Evolutionary conservation across 2,888 invertebrate species (phyloP).

Genomic region (Trissoscelio sp.): DNA sequence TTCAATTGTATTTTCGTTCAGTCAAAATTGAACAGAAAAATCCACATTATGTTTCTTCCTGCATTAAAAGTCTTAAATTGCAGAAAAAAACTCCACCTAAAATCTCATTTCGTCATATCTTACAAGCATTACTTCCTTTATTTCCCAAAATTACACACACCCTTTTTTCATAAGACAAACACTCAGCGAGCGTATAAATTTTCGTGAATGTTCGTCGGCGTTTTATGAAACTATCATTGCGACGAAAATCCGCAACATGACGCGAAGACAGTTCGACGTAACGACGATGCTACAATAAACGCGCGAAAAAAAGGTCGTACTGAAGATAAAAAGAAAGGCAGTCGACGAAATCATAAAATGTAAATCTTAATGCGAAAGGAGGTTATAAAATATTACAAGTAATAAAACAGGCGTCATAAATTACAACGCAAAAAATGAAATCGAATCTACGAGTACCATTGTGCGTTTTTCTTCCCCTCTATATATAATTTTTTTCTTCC

Average conservation of each 20-base stretch:
- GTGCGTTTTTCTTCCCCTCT: constrained; percentile 18
- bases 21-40: too few species aligned
- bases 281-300: constrained; percentile 27
- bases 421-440: constrained; percentile 55
- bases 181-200: constrained; percentile 7
- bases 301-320: background rate
- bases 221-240: constrained; percentile 47
- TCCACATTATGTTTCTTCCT: too few species aligned
- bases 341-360: constrained; percentile 39
- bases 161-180: constrained; percentile 17
- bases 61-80: too few species aligned
- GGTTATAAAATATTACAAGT: constrained; percentile 52
- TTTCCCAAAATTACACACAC: background rate
- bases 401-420: constrained; percentile 52
- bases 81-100: too few species aligned
- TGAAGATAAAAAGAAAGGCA: constrained; percentile 12
- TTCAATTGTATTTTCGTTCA: too few species aligned
- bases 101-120: too few species aligned
- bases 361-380: constrained; percentile 37
- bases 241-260: constrained; percentile 31
- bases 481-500: constrained; percentile 1
- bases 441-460: constrained; percentile 42
- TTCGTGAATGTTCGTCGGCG: background rate
- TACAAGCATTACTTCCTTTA: too few species aligned
- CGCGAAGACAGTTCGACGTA: constrained; percentile 31